Conservation (phyloP, 2,888 invertebrate genomes). For the Isoperla grammatica region DNA sequence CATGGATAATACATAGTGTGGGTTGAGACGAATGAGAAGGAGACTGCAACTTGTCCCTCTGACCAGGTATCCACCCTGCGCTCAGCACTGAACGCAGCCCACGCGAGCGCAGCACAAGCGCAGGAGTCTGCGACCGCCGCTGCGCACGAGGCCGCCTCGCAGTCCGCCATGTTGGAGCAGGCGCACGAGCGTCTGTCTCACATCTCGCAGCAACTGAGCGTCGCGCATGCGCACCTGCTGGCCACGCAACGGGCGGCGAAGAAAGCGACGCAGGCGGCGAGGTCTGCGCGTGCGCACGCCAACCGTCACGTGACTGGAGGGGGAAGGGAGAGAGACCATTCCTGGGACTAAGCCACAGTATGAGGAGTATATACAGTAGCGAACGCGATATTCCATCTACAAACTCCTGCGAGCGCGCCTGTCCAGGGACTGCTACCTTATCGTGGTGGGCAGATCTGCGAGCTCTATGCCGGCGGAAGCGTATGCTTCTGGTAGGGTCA, state of each 20-base stretch:
- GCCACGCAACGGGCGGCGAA: conserved; percentile 68
- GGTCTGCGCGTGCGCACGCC: conserved; percentile 69
- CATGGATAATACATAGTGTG: no score
- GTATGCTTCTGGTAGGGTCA: no score
- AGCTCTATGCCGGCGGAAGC: no score
- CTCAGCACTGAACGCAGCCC: conserved; percentile 67
- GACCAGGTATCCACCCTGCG: conserved; percentile 52
- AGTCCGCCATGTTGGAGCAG: conserved; percentile 73
- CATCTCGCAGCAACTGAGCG: conserved; percentile 61
- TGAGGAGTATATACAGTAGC: no score
- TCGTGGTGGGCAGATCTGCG: no score
- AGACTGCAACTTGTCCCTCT: no score
- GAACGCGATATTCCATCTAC: no score
- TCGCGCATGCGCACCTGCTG: conserved; percentile 67
- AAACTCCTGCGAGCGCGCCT: no score
- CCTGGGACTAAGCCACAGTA: no score
- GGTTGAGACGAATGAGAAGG: no score
- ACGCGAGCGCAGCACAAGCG: conserved; percentile 68
- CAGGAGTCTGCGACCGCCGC: conserved; percentile 68
- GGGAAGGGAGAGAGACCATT: no score
- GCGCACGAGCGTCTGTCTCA: conserved; percentile 62
- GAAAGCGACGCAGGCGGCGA: conserved; percentile 60
- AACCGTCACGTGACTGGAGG: not conserved
- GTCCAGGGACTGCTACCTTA: no score
- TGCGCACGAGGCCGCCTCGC: conserved; percentile 69